A percentile compares a stretch with the other conserved stretches of the same genome.
These are phyloP conservation scores for Platalea minor DNA, from an alignment of 2,797 vertebrate genomes.

Conservation along the genomic window DNA sequence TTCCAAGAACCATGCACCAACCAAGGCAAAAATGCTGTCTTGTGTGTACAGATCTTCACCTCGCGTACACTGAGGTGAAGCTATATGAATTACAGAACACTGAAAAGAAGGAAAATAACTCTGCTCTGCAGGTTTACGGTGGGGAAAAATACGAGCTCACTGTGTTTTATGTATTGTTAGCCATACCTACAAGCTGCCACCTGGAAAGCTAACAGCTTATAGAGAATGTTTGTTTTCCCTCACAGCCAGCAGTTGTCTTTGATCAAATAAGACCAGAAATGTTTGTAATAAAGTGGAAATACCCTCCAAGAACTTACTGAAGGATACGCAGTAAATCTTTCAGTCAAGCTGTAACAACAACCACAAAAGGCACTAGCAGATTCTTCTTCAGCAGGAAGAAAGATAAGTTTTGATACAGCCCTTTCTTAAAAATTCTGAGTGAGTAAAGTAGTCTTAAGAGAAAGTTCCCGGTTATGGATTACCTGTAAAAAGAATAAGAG, in stretches of 20 bases:
- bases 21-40: not conserved
- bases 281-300: not conserved
- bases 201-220: not conserved
- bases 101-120: not conserved
- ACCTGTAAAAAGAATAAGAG: conserved; percentile 66
- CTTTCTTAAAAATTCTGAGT: conserved; percentile 42
- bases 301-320: not conserved
- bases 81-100: not conserved
- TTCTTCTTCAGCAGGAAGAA: not conserved
- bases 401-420: conserved; percentile 9
- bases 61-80: not conserved
- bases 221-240: not conserved
- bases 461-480: conserved; percentile 64
- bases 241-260: not conserved
- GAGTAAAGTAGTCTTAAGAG: conserved; percentile 47
- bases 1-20: not conserved
- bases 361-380: not conserved
- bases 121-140: not conserved
- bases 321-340: not conserved
- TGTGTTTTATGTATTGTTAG: not conserved
- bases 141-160: not conserved
- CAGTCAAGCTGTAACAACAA: not conserved
- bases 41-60: not conserved
- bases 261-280: not conserved
- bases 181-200: not conserved